Evolutionary conservation across 1,140 invertebrate species (phyloP).

Genomic region (Listronotus bonariensis): DNA sequence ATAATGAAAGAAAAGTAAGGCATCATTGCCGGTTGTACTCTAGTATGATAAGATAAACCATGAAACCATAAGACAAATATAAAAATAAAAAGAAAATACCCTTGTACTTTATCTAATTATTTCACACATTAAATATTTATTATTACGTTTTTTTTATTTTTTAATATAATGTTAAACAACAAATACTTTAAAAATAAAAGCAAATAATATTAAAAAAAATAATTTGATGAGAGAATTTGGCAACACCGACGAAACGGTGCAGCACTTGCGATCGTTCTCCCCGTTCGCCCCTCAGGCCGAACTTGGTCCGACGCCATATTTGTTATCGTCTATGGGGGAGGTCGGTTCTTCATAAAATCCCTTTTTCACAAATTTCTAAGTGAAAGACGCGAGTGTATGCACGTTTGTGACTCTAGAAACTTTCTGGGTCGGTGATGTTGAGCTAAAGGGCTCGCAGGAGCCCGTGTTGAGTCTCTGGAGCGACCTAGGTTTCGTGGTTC

Average conservation of each 20-base stretch:
- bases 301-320: conserved; percentile 60
- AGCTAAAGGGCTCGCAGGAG: conserved; percentile 33
- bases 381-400: conserved; percentile 33
- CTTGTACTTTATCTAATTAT: too few relatives aligned
- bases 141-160: too few relatives aligned
- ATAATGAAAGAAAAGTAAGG: too few relatives aligned
- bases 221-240: neutral
- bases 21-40: too few relatives aligned
- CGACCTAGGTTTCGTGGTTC: conserved; percentile 14
- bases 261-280: neutral
- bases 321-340: conserved; percentile 65
- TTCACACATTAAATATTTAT: too few relatives aligned
- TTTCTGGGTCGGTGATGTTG: conserved; percentile 30
- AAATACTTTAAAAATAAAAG: too few relatives aligned
- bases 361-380: conserved; percentile 38
- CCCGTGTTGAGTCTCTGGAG: conserved; percentile 6
- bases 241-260: conserved; percentile 1
- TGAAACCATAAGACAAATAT: too few relatives aligned
- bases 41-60: too few relatives aligned
- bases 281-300: neutral
- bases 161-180: too few relatives aligned
- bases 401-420: conserved; percentile 15
- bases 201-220: too few relatives aligned
- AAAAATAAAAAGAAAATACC: too few relatives aligned
- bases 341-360: conserved; percentile 49